These are phyloP conservation scores for Tortrix viridana DNA, from an alignment of 2,888 invertebrate species.

Conservation along the genomic window DNA sequence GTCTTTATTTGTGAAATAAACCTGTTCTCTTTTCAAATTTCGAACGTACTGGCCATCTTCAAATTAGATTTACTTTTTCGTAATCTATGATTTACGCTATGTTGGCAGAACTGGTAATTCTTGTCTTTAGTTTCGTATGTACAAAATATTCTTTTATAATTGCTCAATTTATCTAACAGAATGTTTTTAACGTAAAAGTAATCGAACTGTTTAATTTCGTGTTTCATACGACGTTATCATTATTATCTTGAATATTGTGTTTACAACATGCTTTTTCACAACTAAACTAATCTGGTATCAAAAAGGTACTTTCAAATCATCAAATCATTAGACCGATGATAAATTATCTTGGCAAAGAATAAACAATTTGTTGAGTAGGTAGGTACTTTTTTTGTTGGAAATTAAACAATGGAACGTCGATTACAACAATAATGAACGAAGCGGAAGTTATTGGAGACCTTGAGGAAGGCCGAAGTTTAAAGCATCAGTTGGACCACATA, in stretches of 20 bases:
- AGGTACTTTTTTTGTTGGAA: conserved; percentile 23
- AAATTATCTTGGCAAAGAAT: conserved; percentile 9
- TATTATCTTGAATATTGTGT: too few relatives aligned
- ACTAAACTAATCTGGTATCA: neutral
- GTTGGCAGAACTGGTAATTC: conserved; percentile 17
- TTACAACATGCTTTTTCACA: neutral
- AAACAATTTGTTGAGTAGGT: conserved; percentile 27
- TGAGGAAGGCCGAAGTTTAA: conserved; percentile 33
- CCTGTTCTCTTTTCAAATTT: conserved; percentile 60
- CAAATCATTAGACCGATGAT: conserved; percentile 10
- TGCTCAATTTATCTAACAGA: neutral
- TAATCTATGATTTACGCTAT: conserved; percentile 23
- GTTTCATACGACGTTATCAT: too few relatives aligned
- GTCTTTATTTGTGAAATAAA: conserved; percentile 61
- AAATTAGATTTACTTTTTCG: conserved; percentile 19
- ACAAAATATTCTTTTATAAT: conserved; percentile 16
- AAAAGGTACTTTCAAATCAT: neutral
- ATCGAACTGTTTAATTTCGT: too few relatives aligned
- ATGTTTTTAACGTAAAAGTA: neutral
- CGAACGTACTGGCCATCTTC: conserved; percentile 45
- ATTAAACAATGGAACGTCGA: conserved; percentile 37
- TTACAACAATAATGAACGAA: conserved; percentile 27
- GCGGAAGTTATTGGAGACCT: conserved; percentile 34
- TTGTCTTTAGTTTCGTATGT: conserved; percentile 12
- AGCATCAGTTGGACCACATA: conserved; percentile 22